Base-by-base conservation (phyloP, 2,113 vertebrate species). In the Kobus ellipsiprymnus region DNA sequence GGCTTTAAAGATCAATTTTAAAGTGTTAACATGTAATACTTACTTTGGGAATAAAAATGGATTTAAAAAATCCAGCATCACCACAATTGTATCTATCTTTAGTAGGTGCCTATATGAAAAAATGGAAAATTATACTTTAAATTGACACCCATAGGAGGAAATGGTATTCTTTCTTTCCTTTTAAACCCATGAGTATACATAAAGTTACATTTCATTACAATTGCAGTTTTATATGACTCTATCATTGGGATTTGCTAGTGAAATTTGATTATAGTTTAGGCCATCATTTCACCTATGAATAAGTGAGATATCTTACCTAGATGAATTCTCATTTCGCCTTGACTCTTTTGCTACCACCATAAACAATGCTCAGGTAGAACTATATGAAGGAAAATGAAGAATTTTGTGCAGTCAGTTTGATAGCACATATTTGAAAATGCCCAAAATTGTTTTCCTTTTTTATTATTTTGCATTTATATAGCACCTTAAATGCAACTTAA, bases 391-490 rank as follows among this genome's bases (percentile, higher is more conserved):
- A 94, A 94, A 95, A 62, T 64, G 80, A 94, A 96, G 80, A 64
- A 29, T 83, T 96, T 44, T n/a, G 30, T 77, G 48, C 40, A 85
- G 14, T 71, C 25, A 15, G 57, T 96, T 77, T 11, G 33, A 95
- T 81, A 90, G 48, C 54, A 67, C 15, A 83, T 74, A 60, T 85
- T 59, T 87, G 6, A 33, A 93, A 87, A 21, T 46, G 40, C 52
- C 48, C 89, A 23, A 95, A 90, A 74, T 57, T 88, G 16, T 96
- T 93, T 86, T 97, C 19, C 30, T 52, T 62, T 93, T 83, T 59
- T 77, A 77, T 80, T 95, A 40, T 94, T 95, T 95, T 97, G 46
- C 62, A 94, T 95, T 94, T 97, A 93, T 57, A 87, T 55, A 84
- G 25, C 60, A 87, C 46, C 71, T 95, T 93, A 81, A 74, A 59